A percentile compares a stretch with the other conserved stretches of the same genome.
These are phyloP conservation scores for Odontophorus gujanensis DNA, from an alignment of 2,113 vertebrate genomes.

Conservation along the genomic window DNA sequence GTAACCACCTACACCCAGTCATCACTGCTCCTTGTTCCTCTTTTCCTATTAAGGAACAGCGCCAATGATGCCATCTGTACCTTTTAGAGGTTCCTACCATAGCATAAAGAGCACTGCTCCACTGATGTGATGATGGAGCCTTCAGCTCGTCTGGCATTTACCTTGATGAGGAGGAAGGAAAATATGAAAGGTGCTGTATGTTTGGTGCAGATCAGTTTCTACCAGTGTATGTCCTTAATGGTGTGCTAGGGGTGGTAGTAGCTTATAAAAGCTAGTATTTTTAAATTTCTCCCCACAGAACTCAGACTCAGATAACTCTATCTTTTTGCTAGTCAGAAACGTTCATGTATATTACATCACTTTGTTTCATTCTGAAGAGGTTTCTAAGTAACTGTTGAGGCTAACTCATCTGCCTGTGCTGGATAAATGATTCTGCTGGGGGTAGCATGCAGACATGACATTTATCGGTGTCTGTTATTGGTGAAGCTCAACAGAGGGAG, in stretches of 20 bases:
- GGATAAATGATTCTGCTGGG: not conserved
- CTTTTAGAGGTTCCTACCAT: not conserved
- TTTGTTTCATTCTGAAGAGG: not conserved
- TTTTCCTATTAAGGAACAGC: not conserved
- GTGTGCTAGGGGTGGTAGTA: not conserved
- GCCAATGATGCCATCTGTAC: not conserved
- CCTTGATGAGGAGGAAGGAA: not conserved
- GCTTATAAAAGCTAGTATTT: not conserved
- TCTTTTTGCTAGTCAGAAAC: not conserved
- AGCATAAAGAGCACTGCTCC: not conserved
- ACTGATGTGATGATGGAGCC: not conserved
- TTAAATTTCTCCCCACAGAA: not conserved
- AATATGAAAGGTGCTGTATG: not conserved
- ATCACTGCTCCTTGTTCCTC: accelerated
- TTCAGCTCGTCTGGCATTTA: accelerated
- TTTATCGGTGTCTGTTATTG: not conserved
- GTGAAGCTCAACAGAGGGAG: not conserved
- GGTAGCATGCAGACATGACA: not conserved
- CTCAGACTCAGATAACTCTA: not conserved
- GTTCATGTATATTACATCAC: not conserved
- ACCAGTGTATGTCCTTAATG: not conserved
- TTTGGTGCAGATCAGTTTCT: not conserved
- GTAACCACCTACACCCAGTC: not conserved
- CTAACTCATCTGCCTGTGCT: not conserved
- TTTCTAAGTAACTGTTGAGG: not conserved